These are phyloP conservation scores for Marasmarcha lunaedactyla DNA, from an alignment of 2,888 invertebrate genomes.

Conservation along the genomic window DNA sequence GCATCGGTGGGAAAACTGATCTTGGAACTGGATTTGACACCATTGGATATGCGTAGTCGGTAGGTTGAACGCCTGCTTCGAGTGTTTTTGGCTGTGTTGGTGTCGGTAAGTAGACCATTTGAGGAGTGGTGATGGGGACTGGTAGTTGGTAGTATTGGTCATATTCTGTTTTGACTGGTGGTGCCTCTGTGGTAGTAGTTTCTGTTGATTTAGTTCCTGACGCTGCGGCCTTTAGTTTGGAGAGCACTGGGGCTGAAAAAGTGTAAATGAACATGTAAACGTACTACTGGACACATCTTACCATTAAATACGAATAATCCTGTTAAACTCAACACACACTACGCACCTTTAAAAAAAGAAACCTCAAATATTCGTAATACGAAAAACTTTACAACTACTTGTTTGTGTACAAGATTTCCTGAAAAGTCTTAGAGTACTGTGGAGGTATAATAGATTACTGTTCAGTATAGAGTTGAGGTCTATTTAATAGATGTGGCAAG, in stretches of 20 bases:
- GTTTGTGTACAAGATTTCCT: no score
- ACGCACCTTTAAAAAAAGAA: no score
- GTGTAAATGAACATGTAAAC: no score
- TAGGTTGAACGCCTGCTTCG: conserved; percentile 17
- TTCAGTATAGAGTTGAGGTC: no score
- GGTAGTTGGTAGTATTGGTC: not conserved
- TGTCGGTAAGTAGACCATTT: not conserved
- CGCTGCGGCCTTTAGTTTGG: not conserved
- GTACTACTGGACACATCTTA: not conserved
- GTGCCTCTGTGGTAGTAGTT: not conserved
- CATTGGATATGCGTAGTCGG: conserved; percentile 19
- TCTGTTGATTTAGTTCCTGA: not conserved
- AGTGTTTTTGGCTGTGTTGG: conserved; percentile 3
- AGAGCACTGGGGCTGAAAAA: not conserved
- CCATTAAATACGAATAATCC: not conserved
- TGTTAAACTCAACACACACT: not conserved
- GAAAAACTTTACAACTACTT: no score
- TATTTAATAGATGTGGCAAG: no score
- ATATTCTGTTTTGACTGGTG: not conserved
- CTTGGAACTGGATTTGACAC: conserved; percentile 17
- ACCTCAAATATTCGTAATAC: no score
- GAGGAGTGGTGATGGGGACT: not conserved
- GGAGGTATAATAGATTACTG: no score
- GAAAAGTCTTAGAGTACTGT: no score
- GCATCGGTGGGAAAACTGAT: conserved; percentile 16